Evolutionary conservation across 1,140 invertebrate genomes (phyloP).

Genomic region (Pissodes strobi): DNA sequence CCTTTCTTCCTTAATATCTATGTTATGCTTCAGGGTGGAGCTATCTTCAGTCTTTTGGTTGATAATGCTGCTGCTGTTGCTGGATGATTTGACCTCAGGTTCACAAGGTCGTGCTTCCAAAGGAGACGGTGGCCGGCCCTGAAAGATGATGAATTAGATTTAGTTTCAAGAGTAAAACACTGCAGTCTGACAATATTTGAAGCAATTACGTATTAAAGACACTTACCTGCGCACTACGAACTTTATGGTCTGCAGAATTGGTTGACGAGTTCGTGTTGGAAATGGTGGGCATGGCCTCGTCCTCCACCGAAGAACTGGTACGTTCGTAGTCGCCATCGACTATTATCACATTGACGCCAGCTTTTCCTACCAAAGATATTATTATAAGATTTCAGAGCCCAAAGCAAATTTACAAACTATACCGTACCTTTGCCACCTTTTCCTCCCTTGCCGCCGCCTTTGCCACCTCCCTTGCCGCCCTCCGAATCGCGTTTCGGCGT

Average conservation of each 20-base stretch:
- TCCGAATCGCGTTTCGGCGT: conserved; percentile 56
- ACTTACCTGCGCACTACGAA: no score
- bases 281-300: conserved; percentile 48
- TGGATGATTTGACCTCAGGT: conserved; percentile 13
- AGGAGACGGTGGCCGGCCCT: background rate
- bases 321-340: conserved; percentile 52
- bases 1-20: conserved; percentile 19
- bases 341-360: conserved; percentile 52
- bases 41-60: conserved; percentile 43
- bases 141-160: no score
- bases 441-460: conserved; percentile 62
- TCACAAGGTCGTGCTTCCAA: background rate
- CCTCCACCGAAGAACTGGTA: conserved; percentile 52
- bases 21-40: conserved; percentile 14
- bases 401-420: background rate
- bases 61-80: conserved; percentile 17
- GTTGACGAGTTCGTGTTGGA: conserved; percentile 39
- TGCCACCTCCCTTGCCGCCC: conserved; percentile 58
- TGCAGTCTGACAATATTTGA: no score
- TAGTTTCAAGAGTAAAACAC: no score
- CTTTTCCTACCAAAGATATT: no score
- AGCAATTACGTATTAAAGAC: no score
- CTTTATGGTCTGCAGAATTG: conserved; percentile 36
- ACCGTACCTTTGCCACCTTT: conserved; percentile 61
- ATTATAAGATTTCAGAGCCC: no score